Evolutionary conservation across 2,797 vertebrate species (phyloP), one percentile per base, ranked within the genome.

Genomic region (Karalla daura): DNA sequence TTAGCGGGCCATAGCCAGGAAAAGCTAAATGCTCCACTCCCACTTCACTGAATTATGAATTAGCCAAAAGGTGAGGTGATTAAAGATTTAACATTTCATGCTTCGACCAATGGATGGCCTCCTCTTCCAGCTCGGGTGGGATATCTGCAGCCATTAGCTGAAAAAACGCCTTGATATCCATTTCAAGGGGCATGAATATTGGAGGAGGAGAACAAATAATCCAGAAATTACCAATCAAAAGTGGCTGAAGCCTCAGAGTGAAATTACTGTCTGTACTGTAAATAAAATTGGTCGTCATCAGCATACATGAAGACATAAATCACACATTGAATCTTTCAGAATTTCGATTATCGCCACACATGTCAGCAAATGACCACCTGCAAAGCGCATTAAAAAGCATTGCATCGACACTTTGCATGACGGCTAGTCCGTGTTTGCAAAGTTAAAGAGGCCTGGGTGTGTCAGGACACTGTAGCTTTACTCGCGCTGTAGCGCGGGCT

Each of bases 1-100:
- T 92, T 86, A 84, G 84, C 86, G 68, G 88, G 69, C 80, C 83
- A 74, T 84, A 69, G 71, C 76, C 88, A 86, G 89, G 77, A 86
- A 83, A 88, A 88, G 80, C 86, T 82, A 89, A 91, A 86, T 27
- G 86, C 87, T 79, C 85, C 86, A 80, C 84, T 90, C 86, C 83
- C 78, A 72, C 70, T 89, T 86, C 88, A 81, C 84, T 94, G 74
- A 94, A 93, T 94, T 92, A 94, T 94, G 90, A 92, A 94, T 93
- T 86, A 86, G 63, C 77, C 83, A 75, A 90, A 88, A 89, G 86
- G 86, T 89, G 83, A 79, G 58, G 76, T 23, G 80, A 92, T 93
- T 90, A 93, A 92, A 93, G 84, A 92, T 94, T 90, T 54, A 92
- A 74, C 66, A 63, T 81, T 86, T 84, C 71, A 77, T 63, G 33